Percentiles rank a stretch among this genome's conserved stretches.
These are phyloP conservation scores for Phortica okadai DNA, from an alignment of 2,888 invertebrate genomes.

Conservation along the genomic window DNA sequence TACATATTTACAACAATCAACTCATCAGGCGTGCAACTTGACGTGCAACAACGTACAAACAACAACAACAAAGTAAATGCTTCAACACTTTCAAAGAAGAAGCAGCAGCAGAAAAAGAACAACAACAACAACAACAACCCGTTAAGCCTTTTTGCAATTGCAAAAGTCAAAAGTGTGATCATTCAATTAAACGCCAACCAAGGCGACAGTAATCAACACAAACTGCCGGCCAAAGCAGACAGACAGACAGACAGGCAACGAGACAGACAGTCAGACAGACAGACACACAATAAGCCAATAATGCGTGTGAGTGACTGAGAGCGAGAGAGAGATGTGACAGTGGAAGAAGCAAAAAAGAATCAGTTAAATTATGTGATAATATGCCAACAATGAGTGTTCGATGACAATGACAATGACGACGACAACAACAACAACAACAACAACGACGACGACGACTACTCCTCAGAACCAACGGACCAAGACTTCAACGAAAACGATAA, in stretches of 20 bases:
- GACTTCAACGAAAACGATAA: neutral
- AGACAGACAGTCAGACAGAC: neutral
- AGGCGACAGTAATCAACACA: conserved; percentile 34
- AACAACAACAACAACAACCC: neutral
- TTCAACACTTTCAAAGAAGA: no score
- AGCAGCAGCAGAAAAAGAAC: neutral
- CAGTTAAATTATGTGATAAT: conserved; percentile 71
- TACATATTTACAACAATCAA: no score
- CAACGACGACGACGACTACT: conserved; percentile 33
- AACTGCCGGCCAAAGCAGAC: neutral
- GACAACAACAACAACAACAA: no score
- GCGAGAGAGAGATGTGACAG: neutral
- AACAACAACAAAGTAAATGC: neutral
- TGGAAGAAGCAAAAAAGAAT: conserved; percentile 42
- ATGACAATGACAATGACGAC: conserved; percentile 50
- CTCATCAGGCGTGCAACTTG: neutral
- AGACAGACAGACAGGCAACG: neutral
- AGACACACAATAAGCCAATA: neutral
- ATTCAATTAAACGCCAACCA: conserved; percentile 67
- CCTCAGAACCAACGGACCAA: conserved; percentile 25
- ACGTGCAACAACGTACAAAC: neutral
- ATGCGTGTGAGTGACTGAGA: neutral
- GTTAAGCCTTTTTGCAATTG: conserved; percentile 18
- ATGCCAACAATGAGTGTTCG: conserved; percentile 72
- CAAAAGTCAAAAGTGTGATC: conserved; percentile 53